These are phyloP conservation scores for Eupithecia abbreviata DNA, from an alignment of 2,888 invertebrate genomes.

Conservation along the genomic window DNA sequence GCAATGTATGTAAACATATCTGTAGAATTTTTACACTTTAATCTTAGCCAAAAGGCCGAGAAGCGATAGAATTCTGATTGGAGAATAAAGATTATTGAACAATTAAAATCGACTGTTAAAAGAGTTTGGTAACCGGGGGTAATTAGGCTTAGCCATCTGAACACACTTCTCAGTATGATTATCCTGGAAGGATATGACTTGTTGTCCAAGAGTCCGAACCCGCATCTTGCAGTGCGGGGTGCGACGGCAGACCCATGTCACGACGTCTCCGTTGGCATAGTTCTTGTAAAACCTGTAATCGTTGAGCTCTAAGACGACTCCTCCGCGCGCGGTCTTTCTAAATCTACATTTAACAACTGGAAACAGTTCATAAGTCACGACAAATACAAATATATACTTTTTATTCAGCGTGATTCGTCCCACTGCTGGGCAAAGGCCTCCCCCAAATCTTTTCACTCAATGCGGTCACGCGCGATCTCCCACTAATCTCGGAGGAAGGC, in stretches of 20 bases:
- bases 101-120: no score
- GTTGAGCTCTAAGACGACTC: conserved; percentile 32
- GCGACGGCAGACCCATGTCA: conserved; percentile 33
- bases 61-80: no score
- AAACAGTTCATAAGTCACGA: conserved; percentile 23
- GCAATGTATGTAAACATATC: no score
- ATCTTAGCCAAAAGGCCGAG: no score
- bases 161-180: conserved; percentile 24
- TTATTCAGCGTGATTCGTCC: no score
- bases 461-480: no score
- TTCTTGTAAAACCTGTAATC: not conserved
- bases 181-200: conserved; percentile 32
- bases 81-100: no score
- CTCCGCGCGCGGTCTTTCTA: conserved; percentile 45
- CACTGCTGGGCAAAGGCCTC: no score
- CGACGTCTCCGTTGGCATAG: conserved; percentile 22
- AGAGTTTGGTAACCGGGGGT: not conserved
- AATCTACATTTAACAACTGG: conserved; percentile 35
- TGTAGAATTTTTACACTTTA: no score
- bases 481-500: no score
- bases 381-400: not conserved
- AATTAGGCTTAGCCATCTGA: not conserved
- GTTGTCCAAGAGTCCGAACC: conserved; percentile 43
- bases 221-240: conserved; percentile 42
- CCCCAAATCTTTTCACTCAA: no score